A percentile compares a stretch with the other conserved stretches of the same genome.
Evolutionary conservation across 1,140 invertebrate species (phyloP).

Genomic region (Goniozus legneri): DNA sequence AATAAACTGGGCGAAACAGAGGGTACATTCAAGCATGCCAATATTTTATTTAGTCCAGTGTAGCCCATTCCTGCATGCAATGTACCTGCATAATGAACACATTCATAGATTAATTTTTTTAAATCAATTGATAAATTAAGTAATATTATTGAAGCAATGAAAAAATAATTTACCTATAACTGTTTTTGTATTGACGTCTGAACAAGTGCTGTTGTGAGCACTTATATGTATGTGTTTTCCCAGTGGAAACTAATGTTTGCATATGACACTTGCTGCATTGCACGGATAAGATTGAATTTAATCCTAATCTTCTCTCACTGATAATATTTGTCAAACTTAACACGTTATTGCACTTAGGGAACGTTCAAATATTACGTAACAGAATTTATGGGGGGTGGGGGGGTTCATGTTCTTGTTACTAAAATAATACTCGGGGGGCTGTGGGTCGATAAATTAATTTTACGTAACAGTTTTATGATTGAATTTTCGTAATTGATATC

Average conservation of each 20-base stretch:
- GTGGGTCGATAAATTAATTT: no score
- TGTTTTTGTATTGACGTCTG: not conserved
- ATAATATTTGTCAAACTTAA: not conserved
- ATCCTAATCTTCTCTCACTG: not conserved
- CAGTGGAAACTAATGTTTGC: not conserved
- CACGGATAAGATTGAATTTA: not conserved
- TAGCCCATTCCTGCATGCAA: constrained; percentile 4
- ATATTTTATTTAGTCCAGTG: constrained; percentile 7
- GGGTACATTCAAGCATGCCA: constrained; percentile 7
- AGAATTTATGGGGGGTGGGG: no score
- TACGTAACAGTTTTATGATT: no score
- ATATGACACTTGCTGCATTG: not conserved
- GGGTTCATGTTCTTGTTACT: no score
- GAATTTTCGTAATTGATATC: no score
- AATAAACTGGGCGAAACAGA: not conserved
- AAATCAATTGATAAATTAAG: no score
- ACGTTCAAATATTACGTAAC: no score
- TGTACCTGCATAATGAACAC: not conserved
- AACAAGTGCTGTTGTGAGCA: not conserved
- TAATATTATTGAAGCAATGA: not conserved
- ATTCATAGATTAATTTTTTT: not conserved
- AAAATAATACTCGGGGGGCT: no score
- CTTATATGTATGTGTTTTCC: constrained; percentile 2
- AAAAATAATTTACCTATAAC: constrained; percentile 1
- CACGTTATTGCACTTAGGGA: not conserved